Evolutionary conservation across 2,888 invertebrate genomes (phyloP).

Genomic region (Zele albiditarsus): DNA sequence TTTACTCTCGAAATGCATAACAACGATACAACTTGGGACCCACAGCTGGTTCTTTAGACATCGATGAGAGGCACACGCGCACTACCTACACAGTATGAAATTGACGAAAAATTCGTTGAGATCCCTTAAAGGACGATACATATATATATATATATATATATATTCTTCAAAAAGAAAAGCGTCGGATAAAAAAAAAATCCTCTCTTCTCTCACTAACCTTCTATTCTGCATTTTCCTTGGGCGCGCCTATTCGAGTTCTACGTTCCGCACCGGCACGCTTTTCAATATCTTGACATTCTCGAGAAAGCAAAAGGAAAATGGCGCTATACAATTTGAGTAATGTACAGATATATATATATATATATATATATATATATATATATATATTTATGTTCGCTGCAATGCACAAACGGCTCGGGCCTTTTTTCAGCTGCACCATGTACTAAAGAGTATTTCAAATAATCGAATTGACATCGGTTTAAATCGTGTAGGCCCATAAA

Average conservation of each 20-base stretch:
- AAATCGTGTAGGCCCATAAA: slow-evolving; percentile 39
- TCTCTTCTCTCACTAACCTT: background rate
- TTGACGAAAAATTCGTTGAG: slow-evolving; percentile 46
- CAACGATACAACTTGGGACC: background rate
- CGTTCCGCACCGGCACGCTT: slow-evolving; percentile 59
- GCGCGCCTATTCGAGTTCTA: slow-evolving; percentile 52
- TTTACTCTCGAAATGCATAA: too few relatives aligned
- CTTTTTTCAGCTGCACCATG: slow-evolving; percentile 46
- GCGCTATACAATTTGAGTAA: slow-evolving; percentile 28
- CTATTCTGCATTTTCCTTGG: slow-evolving; percentile 6
- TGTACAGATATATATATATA: slow-evolving; percentile 12
- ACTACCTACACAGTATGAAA: slow-evolving; percentile 41
- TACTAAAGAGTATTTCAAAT: slow-evolving; percentile 50
- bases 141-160: slow-evolving; percentile 7
- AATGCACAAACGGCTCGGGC: slow-evolving; percentile 16
- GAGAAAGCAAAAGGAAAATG: slow-evolving; percentile 18
- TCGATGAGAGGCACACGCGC: background rate
- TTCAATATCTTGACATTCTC: slow-evolving; percentile 54
- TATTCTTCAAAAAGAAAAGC: slow-evolving; percentile 19
- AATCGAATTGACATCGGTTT: slow-evolving; percentile 51
- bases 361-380: too few relatives aligned
- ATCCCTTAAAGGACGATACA: slow-evolving; percentile 16
- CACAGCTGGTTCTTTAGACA: slow-evolving; percentile 26
- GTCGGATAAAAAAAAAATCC: slow-evolving; percentile 1
- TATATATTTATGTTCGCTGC: slow-evolving; percentile 12